Evolutionary conservation across 2,888 invertebrate species (phyloP), one percentile per base, ranked within the genome.

Genomic region (Cryptus viduatorius): DNA sequence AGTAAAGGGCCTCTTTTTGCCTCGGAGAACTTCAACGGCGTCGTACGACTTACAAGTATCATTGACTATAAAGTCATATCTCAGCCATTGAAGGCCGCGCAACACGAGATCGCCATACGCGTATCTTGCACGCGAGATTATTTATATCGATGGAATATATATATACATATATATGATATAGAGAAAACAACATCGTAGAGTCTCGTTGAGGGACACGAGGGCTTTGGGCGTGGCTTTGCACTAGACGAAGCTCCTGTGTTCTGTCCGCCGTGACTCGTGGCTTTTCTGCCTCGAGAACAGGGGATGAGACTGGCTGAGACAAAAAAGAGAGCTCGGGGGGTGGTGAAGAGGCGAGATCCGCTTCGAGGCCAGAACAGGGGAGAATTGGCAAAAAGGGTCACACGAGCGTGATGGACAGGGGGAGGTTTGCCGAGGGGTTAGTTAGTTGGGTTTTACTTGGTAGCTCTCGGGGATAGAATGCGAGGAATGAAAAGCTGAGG

Each of bases 221-320:
- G 44, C 31, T 72, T 82, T 79, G 85, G 85, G 85, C 85, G 85
- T 85, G 85, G 85, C 85, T 82, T 82, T 71, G 50, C 72, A 72
- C 31, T 53, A 65, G 59, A 48, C 53, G 50, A 37, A 83, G 44
- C 44, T 64, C 31, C n/a, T 42, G 75, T 71, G 69, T 72, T 19
- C 24, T 75, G 29, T 59, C 69, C 31, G 65, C 56, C 37, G 44
- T 72, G 71, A 73, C 61, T 72, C 76, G 82, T 79, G 24, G 71
- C 50, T 64, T 76, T 61, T 68, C 75, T 65, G 48, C 50, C 61
- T 37, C 24, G 31, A 29, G n/a, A 56, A 31, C 16, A 59, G 56
- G 64, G 53, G 12, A 14, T 12, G 37, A n/a, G 44, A 19, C 65
- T 42, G 68, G 14, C 19, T 59, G 64, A 37, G 42, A 68, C 16